phyloP scores from a whole-genome alignment of 2,113 vertebrate species.

The Pagrus major region DNA sequence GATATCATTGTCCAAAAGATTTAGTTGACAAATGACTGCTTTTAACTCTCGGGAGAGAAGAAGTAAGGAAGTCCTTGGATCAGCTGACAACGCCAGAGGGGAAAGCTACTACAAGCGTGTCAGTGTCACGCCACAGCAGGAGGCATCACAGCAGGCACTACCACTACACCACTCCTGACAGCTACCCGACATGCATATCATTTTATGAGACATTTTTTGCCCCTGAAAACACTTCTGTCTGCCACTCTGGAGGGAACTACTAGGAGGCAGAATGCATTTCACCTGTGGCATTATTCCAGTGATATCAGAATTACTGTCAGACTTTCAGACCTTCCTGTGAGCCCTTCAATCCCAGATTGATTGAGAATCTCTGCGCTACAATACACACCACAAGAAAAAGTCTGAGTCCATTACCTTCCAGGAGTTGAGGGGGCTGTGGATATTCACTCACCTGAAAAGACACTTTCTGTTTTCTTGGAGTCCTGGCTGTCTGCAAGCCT shows the following conservation, averaged over 20 bases:
- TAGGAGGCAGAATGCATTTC: slow-evolving; percentile 3
- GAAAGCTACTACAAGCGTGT: slow-evolving; percentile 1
- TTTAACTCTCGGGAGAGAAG: neutral
- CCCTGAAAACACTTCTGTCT: slow-evolving; percentile 18
- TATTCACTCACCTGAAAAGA: slow-evolving; percentile 5
- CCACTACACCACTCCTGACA: neutral
- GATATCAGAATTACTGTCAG: slow-evolving; percentile 1
- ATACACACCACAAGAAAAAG: neutral
- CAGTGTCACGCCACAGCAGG: slow-evolving; percentile 26
- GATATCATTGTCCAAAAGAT: neutral
- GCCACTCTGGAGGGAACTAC: neutral
- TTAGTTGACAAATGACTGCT: neutral
- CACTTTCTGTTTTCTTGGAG: neutral
- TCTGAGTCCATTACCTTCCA: neutral
- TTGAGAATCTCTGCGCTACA: neutral
- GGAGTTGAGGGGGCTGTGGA: neutral
- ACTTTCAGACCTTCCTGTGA: neutral
- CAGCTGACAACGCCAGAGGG: slow-evolving; percentile 24
- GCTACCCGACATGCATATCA: slow-evolving; percentile 21
- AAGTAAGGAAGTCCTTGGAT: slow-evolving; percentile 1
- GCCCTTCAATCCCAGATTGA: neutral
- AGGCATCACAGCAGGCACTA: neutral
- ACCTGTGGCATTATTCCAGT: neutral
- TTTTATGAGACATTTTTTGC: slow-evolving; percentile 18
- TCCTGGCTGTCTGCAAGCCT: neutral